A percentile compares a stretch with the other conserved stretches of the same genome.
Conservation (phyloP, 2,888 invertebrate species). For the Agelastica alni region DNA sequence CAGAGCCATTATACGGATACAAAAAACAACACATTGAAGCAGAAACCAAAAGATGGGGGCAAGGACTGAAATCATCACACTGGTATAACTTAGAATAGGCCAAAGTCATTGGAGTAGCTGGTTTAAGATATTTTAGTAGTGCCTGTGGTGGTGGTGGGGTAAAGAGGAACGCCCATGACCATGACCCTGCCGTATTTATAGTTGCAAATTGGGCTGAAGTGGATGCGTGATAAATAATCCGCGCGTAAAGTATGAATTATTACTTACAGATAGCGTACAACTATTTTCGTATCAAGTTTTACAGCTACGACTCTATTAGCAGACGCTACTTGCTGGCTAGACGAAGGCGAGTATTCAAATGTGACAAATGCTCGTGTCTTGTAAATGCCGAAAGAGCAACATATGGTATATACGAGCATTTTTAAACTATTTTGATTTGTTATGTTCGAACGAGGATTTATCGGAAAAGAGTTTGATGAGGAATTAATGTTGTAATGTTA, state of each 20-base stretch:
- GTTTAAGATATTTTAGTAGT: no score
- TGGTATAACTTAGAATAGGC: no score
- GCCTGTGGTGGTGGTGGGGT: no score
- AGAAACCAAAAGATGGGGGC: no score
- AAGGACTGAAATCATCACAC: no score
- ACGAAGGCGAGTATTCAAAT: constrained; percentile 3
- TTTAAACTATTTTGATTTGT: constrained; percentile 4
- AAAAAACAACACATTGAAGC: no score
- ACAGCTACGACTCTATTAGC: constrained; percentile 4
- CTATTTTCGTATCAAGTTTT: not conserved
- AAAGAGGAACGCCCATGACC: not conserved
- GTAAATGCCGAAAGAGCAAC: constrained; percentile 3
- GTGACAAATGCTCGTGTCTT: constrained; percentile 6
- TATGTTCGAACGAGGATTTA: not conserved
- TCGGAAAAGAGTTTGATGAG: not conserved
- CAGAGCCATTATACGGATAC: no score
- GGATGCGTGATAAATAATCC: constrained; percentile 1
- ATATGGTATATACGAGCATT: constrained; percentile 2
- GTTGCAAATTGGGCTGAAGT: not conserved
- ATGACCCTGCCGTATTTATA: not conserved
- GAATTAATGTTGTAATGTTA: not conserved
- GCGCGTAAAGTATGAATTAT: constrained; percentile 2
- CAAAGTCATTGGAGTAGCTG: no score
- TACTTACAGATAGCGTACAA: not conserved
- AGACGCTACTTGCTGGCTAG: not conserved